Percentiles rank a stretch among this genome's conserved stretches.
Conservation (phyloP, 2,113 vertebrate species). For the Paradisaea rubra region DNA sequence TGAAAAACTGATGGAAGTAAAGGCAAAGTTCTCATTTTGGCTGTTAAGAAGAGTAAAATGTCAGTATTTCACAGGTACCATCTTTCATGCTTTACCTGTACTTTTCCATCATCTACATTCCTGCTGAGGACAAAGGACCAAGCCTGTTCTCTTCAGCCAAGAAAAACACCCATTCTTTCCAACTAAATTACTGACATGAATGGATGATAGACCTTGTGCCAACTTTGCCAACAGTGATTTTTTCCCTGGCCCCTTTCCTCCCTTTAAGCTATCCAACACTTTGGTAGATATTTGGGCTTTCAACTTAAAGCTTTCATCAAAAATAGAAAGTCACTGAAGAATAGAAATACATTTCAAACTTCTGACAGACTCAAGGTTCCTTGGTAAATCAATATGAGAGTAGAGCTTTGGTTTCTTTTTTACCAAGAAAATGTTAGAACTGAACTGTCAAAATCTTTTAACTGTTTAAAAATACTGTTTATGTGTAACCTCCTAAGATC, state of each 20-base stretch:
- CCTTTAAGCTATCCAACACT: neutral
- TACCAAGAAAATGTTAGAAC: neutral
- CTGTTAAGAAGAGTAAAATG: neutral
- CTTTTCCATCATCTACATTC: conserved; percentile 8
- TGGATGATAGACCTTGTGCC: neutral
- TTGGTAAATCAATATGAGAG: neutral
- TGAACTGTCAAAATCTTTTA: neutral
- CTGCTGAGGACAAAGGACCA: neutral
- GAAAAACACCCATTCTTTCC: conserved; percentile 1
- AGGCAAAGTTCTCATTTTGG: neutral
- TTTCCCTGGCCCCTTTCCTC: neutral
- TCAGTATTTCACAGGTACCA: neutral
- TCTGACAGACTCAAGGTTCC: neutral
- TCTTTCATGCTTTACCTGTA: neutral
- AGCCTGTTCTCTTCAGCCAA: neutral
- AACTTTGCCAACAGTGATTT: neutral
- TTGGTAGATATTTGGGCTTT: neutral
- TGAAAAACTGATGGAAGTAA: neutral
- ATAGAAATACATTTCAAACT: neutral
- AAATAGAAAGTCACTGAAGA: neutral
- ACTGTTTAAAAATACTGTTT: neutral
- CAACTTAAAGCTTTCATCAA: neutral
- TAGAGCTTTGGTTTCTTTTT: neutral
- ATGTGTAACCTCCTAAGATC: neutral
- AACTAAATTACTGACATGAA: neutral